Conservation (phyloP, 1,140 invertebrate genomes). For the Oedothorax gibbosus region DNA sequence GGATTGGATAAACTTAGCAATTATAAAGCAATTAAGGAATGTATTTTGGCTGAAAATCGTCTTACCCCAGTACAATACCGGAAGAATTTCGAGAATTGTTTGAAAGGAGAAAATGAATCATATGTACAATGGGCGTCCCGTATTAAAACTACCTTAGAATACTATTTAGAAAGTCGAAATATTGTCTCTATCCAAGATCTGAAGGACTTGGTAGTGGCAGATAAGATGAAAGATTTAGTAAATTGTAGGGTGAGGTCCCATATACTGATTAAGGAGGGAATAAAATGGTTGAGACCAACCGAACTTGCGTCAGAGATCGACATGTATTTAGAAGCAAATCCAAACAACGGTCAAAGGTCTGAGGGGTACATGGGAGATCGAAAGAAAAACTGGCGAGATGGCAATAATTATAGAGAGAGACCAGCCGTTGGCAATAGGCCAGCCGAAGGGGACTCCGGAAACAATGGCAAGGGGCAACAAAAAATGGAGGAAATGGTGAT, state of each 20-base stretch:
- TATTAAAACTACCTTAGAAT: neutral
- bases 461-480: no score
- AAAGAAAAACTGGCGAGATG: neutral
- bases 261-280: neutral
- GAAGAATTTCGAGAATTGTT: constrained; percentile 1
- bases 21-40: neutral
- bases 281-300: no score
- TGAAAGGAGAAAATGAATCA: neutral
- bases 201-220: neutral
- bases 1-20: neutral
- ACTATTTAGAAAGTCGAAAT: neutral
- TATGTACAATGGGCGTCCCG: neutral
- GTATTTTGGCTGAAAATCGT: neutral
- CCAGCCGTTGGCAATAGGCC: no score
- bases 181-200: neutral
- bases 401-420: neutral
- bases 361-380: neutral
- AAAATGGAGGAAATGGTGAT: no score
- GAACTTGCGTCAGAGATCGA: no score
- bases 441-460: no score
- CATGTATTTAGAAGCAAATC: neutral
- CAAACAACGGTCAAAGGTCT: neutral
- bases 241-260: neutral
- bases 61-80: neutral
- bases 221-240: neutral